Evolutionary conservation across 2,888 invertebrate species (phyloP), one percentile per base, ranked within the genome.

Genomic region (Hyppa rectilinea): DNA sequence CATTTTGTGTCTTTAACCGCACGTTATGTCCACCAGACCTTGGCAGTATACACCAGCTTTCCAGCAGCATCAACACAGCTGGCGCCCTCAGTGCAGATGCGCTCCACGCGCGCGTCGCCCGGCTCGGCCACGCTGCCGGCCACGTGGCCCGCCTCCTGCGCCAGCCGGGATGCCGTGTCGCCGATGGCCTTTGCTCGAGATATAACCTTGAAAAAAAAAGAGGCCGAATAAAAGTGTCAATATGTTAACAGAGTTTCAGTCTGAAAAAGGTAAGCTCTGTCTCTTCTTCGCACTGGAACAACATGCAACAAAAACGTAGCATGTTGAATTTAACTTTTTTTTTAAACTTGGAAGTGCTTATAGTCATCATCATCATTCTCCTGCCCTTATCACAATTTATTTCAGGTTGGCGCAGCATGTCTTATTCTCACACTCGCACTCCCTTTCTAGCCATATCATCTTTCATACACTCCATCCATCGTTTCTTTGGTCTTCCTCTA

Each of bases 21-120:
- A 26, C 3, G 17, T 4, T n/a, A 5, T 26, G 2, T 10, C 7
- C 3, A 4, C 12, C 31, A 9, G 29, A 92, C 92, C 89, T 90
- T 92, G n/a, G 92, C 88, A 36, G 92, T 91, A 43, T 91, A 92
- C 2, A 91, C 82, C 0, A 92, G 84, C 14, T 87, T 88, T 7
- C 89, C 90, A 2, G 92, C 92, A 0, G 89, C 81, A 40, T 89
- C 87, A 0, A 89, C 89, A 40, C 87, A 86, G 23, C 72, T 66
- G 6, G 88, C 81, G 5, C 88, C 90, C 0, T 86, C 87, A 0
- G 74, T 80, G 23, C 88, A 88, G 4, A 89, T 78, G 14, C 73
- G 63, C 60, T 78, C 75, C 31, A 81, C 76, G 2, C 68, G 71
- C 2, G 69, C 31, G 6, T 53, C 62, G 2, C 64, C 66, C 49